A percentile compares a stretch with the other conserved stretches of the same genome.
phyloP scores from a whole-genome alignment of 2,797 vertebrate species.

The Presbytis comata region DNA sequence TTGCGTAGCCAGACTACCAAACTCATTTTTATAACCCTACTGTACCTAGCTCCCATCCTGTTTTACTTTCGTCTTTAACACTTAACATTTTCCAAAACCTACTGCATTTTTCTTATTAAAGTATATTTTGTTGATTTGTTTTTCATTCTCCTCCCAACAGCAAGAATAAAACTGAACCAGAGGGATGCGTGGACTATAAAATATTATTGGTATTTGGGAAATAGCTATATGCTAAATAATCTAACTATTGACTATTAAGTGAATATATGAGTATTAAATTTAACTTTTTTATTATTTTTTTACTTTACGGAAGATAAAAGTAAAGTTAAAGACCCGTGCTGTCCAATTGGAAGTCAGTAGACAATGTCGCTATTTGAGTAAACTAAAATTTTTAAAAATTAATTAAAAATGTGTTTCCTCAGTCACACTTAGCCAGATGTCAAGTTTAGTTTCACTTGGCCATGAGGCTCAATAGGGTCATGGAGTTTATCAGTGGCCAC shows the following conservation, averaged over 20 bases:
- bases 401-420: background rate
- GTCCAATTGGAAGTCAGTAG: background rate
- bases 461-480: background rate
- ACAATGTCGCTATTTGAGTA: background rate
- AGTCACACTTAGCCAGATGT: background rate
- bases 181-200: background rate
- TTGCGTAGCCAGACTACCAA: background rate
- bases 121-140: background rate
- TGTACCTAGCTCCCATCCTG: accelerated
- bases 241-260: background rate
- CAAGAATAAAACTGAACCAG: background rate
- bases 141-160: accelerated
- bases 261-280: background rate
- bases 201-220: background rate
- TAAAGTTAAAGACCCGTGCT: background rate
- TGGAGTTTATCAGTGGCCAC: background rate
- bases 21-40: background rate
- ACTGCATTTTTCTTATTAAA: background rate
- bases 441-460: background rate
- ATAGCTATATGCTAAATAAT: background rate
- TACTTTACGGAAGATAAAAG: background rate
- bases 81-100: background rate
- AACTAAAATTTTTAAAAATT: background rate
- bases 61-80: background rate
- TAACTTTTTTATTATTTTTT: background rate